These are phyloP conservation scores for Pseudolycoriella hygida DNA, from an alignment of 2,888 invertebrate genomes.

Conservation along the genomic window DNA sequence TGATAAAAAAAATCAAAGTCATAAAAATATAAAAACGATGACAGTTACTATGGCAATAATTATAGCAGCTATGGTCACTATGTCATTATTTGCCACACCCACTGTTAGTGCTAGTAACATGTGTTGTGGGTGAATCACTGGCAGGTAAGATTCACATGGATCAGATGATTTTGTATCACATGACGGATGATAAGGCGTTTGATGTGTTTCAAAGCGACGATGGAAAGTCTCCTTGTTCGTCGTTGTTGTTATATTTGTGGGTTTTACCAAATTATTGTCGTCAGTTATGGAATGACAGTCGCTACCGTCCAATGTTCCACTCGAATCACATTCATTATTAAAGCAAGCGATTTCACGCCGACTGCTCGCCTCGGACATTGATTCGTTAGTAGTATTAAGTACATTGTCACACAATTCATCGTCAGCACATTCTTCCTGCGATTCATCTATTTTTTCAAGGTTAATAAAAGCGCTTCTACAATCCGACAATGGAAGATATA, in stretches of 20 bases:
- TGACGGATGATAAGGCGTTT: background rate
- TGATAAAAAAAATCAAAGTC: constrained; percentile 11
- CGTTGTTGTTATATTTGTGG: background rate
- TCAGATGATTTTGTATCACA: background rate
- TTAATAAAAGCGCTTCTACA: background rate
- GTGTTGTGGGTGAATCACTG: constrained; percentile 32
- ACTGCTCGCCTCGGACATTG: no score
- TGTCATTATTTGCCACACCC: constrained; percentile 54
- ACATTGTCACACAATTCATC: no score
- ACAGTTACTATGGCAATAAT: constrained; percentile 56
- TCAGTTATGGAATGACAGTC: no score
- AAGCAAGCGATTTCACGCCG: no score
- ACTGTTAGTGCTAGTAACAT: constrained; percentile 61
- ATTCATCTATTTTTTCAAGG: background rate
- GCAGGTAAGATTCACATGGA: background rate
- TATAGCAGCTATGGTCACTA: constrained; percentile 55
- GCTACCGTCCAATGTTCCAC: no score
- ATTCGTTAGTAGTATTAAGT: no score
- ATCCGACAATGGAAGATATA: background rate
- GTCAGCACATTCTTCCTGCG: background rate
- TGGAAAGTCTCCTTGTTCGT: background rate
- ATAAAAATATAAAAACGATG: constrained; percentile 45
- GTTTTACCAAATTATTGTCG: no score
- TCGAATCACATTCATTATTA: no score
- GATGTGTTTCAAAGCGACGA: background rate